A percentile compares a stretch with the other conserved stretches of the same genome.
Evolutionary conservation across 2,797 vertebrate genomes (phyloP).

Genomic region (Falco novaeseelandiae): DNA sequence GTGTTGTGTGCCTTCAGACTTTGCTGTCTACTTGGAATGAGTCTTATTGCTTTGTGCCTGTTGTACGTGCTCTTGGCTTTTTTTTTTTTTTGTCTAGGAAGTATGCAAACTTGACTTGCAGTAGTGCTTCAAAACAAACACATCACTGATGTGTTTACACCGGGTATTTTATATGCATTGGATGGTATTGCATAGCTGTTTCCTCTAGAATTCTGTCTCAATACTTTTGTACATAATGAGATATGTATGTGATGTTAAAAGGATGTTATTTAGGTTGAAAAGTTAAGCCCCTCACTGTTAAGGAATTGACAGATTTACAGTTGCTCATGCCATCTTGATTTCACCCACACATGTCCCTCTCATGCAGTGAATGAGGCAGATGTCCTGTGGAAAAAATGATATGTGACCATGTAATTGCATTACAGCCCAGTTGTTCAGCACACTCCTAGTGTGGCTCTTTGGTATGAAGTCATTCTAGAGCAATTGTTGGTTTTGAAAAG

Average conservation of each 20-base stretch:
- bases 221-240: not conserved
- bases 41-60: not conserved
- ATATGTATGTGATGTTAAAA: not conserved
- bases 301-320: constrained; percentile 47
- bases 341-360: not conserved
- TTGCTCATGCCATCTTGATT: not conserved
- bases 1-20: not conserved
- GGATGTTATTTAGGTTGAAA: constrained; percentile 31
- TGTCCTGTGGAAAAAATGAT: not conserved
- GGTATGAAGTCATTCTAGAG: not conserved
- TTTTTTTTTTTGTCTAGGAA: not conserved
- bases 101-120: not conserved
- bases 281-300: not conserved
- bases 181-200: not conserved
- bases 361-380: not conserved
- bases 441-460: not conserved
- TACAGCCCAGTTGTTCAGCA: not conserved
- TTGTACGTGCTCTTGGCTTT: not conserved
- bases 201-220: not conserved
- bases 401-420: not conserved
- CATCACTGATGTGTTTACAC: not conserved
- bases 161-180: not conserved
- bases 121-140: not conserved
- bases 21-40: not conserved
- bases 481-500: not conserved